A percentile compares a stretch with the other conserved stretches of the same genome.
These are phyloP conservation scores for Ellobius talpinus DNA, from an alignment of 2,113 vertebrate species.

Conservation along the genomic window DNA sequence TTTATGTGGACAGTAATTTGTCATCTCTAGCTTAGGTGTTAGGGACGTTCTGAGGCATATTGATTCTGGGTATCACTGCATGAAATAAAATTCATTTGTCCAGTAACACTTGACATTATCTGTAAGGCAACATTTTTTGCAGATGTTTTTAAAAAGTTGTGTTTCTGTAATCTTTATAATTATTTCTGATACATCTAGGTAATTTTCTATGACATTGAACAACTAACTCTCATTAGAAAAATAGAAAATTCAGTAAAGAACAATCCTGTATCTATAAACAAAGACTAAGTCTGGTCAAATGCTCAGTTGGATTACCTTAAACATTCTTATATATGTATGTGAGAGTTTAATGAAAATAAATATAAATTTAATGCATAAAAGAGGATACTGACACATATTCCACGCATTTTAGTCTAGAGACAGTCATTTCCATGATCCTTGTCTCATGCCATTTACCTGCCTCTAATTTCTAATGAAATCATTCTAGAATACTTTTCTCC, in stretches of 20 bases:
- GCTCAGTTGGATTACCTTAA: slow-evolving; percentile 66
- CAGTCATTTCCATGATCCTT: background rate
- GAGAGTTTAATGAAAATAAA: slow-evolving; percentile 29
- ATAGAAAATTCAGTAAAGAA: slow-evolving; percentile 67
- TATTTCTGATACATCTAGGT: slow-evolving; percentile 81
- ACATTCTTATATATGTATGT: slow-evolving; percentile 3
- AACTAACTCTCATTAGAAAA: slow-evolving; percentile 78
- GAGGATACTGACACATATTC: background rate
- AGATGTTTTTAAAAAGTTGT: slow-evolving; percentile 74
- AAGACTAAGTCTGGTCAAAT: slow-evolving; percentile 75
- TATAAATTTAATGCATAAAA: slow-evolving; percentile 10
- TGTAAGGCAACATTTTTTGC: slow-evolving; percentile 78
- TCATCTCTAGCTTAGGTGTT: slow-evolving; percentile 68
- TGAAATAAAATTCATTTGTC: slow-evolving; percentile 70
- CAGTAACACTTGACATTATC: slow-evolving; percentile 62
- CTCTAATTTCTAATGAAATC: background rate
- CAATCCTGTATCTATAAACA: slow-evolving; percentile 66
- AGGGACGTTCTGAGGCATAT: slow-evolving; percentile 62
- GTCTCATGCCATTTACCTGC: background rate
- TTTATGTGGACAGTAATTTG: slow-evolving; percentile 75
- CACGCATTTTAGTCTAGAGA: slow-evolving; percentile 33
- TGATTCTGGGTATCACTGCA: slow-evolving; percentile 62
- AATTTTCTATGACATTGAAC: slow-evolving; percentile 67
- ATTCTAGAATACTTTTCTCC: background rate
- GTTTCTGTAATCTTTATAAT: slow-evolving; percentile 80